These are phyloP conservation scores for Megalonaias nervosa DNA, from an alignment of 1,140 invertebrate genomes.

Conservation along the genomic window DNA sequence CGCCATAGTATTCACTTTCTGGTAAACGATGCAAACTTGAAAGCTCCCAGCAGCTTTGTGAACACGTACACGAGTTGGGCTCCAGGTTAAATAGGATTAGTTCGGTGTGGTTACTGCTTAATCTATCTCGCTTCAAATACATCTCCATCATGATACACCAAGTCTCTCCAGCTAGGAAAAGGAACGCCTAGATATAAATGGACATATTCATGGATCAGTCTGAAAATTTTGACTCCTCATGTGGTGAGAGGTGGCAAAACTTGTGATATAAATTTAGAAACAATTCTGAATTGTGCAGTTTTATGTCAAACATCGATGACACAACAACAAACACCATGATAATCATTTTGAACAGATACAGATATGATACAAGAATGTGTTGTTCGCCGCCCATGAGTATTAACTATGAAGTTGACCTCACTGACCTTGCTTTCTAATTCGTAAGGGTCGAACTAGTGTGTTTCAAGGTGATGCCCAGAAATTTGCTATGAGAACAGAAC, in stretches of 20 bases:
- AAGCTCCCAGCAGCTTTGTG: too few relatives aligned
- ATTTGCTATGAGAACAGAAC: conserved; percentile 16
- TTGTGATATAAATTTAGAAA: background rate
- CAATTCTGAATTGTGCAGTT: background rate
- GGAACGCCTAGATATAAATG: conserved; percentile 1
- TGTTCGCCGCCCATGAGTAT: conserved; percentile 7
- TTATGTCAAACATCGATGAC: background rate
- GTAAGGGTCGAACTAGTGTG: conserved; percentile 6
- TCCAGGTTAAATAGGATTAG: too few relatives aligned
- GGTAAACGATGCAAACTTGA: too few relatives aligned
- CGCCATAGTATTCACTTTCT: background rate
- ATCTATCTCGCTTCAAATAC: background rate
- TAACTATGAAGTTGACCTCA: conserved; percentile 5
- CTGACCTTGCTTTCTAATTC: conserved; percentile 10
- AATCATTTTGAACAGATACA: conserved; percentile 14
- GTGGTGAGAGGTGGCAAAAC: background rate
- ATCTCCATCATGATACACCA: conserved; percentile 15
- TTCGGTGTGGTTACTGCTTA: too few relatives aligned
- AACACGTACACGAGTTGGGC: too few relatives aligned
- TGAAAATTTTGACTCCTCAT: background rate
- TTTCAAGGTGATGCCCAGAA: background rate
- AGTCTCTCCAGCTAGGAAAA: conserved; percentile 5
- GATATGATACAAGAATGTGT: background rate
- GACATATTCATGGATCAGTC: conserved; percentile 5
- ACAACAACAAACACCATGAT: background rate